These are phyloP conservation scores for Coptodon rendalli DNA, from an alignment of 2,113 vertebrate species.

Conservation along the genomic window DNA sequence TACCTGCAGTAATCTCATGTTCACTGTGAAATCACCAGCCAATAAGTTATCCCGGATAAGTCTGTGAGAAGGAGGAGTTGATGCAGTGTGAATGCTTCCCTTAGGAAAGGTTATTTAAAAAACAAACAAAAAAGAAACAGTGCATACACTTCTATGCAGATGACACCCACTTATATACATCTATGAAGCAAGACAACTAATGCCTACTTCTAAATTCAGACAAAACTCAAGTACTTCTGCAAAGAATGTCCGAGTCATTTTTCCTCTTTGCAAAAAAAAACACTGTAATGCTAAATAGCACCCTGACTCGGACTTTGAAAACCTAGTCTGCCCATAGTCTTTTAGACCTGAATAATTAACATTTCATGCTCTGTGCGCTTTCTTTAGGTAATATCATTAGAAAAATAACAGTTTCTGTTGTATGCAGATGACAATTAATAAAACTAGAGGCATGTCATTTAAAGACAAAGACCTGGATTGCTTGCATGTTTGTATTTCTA, in stretches of 20 bases:
- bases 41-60: conserved; percentile 88
- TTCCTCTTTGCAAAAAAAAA: not conserved
- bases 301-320: not conserved
- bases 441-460: not conserved
- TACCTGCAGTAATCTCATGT: conserved; percentile 97
- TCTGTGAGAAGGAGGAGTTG: conserved; percentile 57
- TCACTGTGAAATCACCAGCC: conserved; percentile 91
- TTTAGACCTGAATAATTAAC: not conserved
- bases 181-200: not conserved
- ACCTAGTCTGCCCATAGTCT: not conserved
- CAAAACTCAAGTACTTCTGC: not conserved
- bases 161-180: not conserved
- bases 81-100: not conserved
- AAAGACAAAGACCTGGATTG: not conserved
- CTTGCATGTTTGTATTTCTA: not conserved
- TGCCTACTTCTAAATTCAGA: not conserved
- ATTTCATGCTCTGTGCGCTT: not conserved
- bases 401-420: not conserved
- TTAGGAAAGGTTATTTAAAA: not conserved
- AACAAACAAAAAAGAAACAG: not conserved
- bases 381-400: not conserved
- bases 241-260: not conserved
- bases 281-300: not conserved
- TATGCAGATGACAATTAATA: not conserved
- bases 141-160: not conserved